Percentiles rank a stretch among this genome's conserved stretches.
phyloP scores from a whole-genome alignment of 1,140 invertebrate species.

The Polypedilum vanderplanki region DNA sequence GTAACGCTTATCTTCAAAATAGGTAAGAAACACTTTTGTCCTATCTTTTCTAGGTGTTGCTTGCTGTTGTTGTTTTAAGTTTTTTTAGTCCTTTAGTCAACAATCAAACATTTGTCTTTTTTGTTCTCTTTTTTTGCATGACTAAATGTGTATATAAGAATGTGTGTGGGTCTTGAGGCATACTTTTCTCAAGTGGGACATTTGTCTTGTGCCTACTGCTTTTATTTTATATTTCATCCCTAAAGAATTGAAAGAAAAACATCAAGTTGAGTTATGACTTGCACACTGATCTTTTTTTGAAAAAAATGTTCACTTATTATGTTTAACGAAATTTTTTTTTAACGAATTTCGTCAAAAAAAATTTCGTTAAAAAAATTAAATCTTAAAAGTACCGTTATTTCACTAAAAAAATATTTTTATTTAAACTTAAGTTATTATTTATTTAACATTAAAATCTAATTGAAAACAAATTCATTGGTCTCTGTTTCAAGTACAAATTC shows the following conservation, averaged over 20 bases:
- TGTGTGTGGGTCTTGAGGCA: neutral
- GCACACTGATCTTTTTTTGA: too few relatives aligned
- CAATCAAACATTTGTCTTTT: neutral
- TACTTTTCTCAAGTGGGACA: neutral
- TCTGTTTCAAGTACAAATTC: too few relatives aligned
- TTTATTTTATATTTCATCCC: neutral
- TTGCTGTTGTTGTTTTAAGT: neutral
- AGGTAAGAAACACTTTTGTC: neutral
- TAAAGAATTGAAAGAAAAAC: neutral
- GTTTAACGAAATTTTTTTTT: too few relatives aligned
- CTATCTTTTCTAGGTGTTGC: neutral
- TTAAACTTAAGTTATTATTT: too few relatives aligned
- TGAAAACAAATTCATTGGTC: too few relatives aligned
- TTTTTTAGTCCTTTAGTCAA: neutral
- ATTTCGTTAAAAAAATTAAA: too few relatives aligned
- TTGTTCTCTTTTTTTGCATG: neutral
- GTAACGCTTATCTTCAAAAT: constrained; percentile 25
- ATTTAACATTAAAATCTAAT: too few relatives aligned
- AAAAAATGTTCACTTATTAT: too few relatives aligned
- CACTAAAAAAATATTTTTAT: too few relatives aligned
- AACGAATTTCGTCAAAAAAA: too few relatives aligned
- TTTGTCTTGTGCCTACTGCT: neutral
- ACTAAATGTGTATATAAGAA: too few relatives aligned
- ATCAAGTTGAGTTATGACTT: neutral
- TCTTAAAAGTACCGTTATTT: too few relatives aligned